Conservation (phyloP, 2,888 invertebrate genomes). For the Volucella inanis region DNA sequence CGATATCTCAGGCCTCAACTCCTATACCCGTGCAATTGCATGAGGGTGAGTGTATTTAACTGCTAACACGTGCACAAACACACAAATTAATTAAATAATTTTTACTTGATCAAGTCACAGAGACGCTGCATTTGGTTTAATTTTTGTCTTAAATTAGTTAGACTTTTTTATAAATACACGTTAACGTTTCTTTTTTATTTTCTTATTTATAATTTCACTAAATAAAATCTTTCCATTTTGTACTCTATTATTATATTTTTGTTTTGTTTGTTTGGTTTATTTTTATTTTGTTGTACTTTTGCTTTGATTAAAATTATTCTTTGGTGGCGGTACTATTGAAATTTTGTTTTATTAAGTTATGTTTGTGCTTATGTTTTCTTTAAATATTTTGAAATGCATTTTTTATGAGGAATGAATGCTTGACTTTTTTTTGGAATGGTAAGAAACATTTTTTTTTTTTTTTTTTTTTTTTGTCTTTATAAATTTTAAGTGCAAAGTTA, state of each 20-base stretch:
- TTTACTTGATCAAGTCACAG: slow-evolving; percentile 65
- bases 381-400: background rate
- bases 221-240: slow-evolving; percentile 43
- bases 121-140: slow-evolving; percentile 48
- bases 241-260: slow-evolving; percentile 25
- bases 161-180: slow-evolving; percentile 7
- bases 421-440: background rate
- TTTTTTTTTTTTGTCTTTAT: background rate
- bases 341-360: background rate
- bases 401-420: no score
- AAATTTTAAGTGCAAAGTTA: background rate
- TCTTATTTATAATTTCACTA: slow-evolving; percentile 62
- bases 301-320: background rate
- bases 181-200: slow-evolving; percentile 25
- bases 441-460: background rate
- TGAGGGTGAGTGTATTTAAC: slow-evolving; percentile 70
- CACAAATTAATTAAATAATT: slow-evolving; percentile 16
- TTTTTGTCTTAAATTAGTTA: slow-evolving; percentile 17
- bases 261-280: slow-evolving; percentile 30
- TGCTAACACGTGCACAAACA: slow-evolving; percentile 42
- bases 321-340: slow-evolving; percentile 24
- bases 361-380: background rate
- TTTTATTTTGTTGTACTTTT: slow-evolving; percentile 28
- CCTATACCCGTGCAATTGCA: slow-evolving; percentile 69
- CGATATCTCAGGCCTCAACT: slow-evolving; percentile 60